These are phyloP conservation scores for Tetramorium bicarinatum DNA, from an alignment of 2,888 invertebrate genomes.

Conservation along the genomic window DNA sequence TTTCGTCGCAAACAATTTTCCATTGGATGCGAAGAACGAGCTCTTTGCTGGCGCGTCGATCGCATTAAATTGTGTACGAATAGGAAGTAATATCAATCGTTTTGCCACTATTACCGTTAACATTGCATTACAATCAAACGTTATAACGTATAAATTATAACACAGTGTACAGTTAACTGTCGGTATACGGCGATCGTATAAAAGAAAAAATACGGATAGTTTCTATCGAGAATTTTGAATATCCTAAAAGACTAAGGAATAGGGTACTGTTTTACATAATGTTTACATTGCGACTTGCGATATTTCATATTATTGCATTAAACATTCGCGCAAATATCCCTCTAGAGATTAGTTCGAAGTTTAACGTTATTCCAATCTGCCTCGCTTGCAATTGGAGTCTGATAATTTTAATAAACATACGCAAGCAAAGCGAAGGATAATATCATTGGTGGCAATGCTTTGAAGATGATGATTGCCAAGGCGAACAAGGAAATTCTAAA, in stretches of 20 bases:
- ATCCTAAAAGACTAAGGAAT: not conserved
- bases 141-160: constrained; percentile 17
- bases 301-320: not conserved
- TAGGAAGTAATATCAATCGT: not conserved
- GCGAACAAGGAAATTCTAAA: not conserved
- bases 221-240: not conserved
- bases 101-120: not conserved
- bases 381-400: not conserved
- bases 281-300: not conserved
- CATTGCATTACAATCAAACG: constrained; percentile 17
- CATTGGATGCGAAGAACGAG: not conserved
- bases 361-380: constrained; percentile 8
- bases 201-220: constrained; percentile 7
- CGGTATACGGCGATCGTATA: not conserved
- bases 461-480: not conserved
- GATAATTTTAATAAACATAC: constrained; percentile 21
- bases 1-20: constrained; percentile 14
- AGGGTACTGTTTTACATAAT: not conserved
- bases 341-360: constrained; percentile 11
- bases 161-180: not conserved
- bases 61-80: constrained; percentile 5
- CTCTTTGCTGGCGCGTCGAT: not conserved
- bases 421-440: constrained; percentile 21
- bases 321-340: constrained; percentile 19
- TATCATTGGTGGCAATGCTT: not conserved